Conservation (phyloP, 2,113 vertebrate genomes). For the Steatornis caripensis region DNA sequence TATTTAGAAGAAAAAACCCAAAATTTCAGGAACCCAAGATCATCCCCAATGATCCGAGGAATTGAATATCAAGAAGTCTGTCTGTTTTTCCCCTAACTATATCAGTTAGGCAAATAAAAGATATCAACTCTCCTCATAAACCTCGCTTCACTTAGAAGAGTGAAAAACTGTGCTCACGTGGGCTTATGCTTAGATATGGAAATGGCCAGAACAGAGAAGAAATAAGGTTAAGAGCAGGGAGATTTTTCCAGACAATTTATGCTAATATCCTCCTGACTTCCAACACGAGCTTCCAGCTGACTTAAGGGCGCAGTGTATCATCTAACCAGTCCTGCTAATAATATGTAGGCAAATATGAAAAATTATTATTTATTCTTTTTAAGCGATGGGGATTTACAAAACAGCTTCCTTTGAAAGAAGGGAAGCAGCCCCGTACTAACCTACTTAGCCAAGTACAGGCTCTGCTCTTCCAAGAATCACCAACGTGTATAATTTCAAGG, state of each 20-base stretch:
- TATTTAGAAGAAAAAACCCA: neutral
- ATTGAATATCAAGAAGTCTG: neutral
- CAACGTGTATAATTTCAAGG: rapidly evolving
- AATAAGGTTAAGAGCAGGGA: conserved; percentile 21
- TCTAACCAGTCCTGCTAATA: neutral
- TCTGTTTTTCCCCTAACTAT: neutral
- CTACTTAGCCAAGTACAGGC: neutral
- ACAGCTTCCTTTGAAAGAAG: neutral
- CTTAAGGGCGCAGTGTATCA: neutral
- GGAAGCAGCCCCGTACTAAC: neutral
- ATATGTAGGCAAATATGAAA: neutral
- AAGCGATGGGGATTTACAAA: neutral
- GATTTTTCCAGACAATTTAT: conserved; percentile 26
- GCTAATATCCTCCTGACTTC: conserved; percentile 14
- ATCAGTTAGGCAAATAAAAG: neutral
- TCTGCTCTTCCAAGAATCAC: neutral
- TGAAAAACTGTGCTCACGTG: neutral
- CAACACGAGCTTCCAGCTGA: neutral
- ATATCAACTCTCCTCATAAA: neutral
- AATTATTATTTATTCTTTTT: neutral
- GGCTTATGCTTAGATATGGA: neutral
- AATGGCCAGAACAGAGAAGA: neutral
- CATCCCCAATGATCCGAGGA: neutral
- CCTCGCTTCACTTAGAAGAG: neutral
- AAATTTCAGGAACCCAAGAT: neutral